These are phyloP conservation scores for Lepidochitona cinerea DNA, from an alignment of 2,888 invertebrate species.

Conservation along the genomic window DNA sequence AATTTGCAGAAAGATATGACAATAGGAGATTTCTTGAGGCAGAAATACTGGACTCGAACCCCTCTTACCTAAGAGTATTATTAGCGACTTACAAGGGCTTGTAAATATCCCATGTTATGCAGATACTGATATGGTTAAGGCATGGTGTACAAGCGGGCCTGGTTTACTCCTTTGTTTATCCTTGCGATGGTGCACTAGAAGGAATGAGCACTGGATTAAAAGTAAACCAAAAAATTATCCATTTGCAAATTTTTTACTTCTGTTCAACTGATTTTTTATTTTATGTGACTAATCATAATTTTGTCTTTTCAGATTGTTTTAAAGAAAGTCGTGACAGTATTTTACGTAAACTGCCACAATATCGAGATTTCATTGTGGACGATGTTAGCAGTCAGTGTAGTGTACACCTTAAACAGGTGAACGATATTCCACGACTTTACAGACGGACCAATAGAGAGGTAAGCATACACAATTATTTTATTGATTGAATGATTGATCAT, in stretches of 20 bases:
- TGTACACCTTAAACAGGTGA: slow-evolving; percentile 75
- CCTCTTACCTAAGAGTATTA: too few relatives aligned
- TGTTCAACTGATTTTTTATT: neutral
- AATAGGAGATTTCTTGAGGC: too few relatives aligned
- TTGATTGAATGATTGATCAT: too few relatives aligned
- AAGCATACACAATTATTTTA: slow-evolving; percentile 23
- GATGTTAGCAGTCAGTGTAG: slow-evolving; percentile 63
- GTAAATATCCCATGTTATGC: too few relatives aligned
- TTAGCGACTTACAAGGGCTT: too few relatives aligned
- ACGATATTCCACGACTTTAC: slow-evolving; percentile 93
- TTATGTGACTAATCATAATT: neutral
- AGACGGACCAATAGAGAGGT: slow-evolving; percentile 89
- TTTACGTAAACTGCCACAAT: slow-evolving; percentile 45
- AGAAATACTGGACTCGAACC: too few relatives aligned
- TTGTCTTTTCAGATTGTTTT: slow-evolving; percentile 18
- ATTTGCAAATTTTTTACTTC: neutral
- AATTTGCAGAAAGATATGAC: too few relatives aligned
- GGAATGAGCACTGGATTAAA: too few relatives aligned
- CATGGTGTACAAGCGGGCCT: too few relatives aligned
- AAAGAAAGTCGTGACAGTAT: slow-evolving; percentile 43
- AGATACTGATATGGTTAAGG: too few relatives aligned
- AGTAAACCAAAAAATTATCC: neutral
- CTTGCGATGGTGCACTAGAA: too few relatives aligned
- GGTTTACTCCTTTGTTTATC: too few relatives aligned
- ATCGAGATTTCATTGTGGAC: slow-evolving; percentile 54